Conservation (phyloP, 2,888 invertebrate genomes). For the Arctia plantaginis region DNA sequence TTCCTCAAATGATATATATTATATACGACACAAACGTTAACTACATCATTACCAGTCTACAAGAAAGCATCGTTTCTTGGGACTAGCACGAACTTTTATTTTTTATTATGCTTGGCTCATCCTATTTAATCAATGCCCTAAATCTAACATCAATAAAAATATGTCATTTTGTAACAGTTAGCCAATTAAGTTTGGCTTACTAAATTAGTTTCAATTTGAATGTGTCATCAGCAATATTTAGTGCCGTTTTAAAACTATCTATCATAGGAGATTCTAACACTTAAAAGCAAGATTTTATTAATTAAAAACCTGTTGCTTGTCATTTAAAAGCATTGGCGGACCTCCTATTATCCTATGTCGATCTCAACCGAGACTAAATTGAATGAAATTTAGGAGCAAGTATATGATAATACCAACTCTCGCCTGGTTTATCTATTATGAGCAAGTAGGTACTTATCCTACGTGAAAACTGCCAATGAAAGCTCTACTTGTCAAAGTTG, state of each 20-base stretch:
- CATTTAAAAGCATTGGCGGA: neutral
- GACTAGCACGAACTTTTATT: neutral
- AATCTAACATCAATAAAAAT: slow-evolving; percentile 7
- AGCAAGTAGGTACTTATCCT: slow-evolving; percentile 20
- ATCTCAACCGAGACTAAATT: neutral
- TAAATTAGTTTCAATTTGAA: neutral
- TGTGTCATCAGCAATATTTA: neutral
- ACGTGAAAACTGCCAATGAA: slow-evolving; percentile 63
- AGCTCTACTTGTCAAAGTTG: slow-evolving; percentile 69
- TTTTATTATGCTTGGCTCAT: neutral
- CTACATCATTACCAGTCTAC: slow-evolving; percentile 7
- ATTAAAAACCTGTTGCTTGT: neutral
- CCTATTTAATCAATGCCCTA: slow-evolving; percentile 10
- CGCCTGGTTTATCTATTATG: slow-evolving; percentile 27
- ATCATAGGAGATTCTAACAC: neutral
- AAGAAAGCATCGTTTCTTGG: slow-evolving; percentile 16
- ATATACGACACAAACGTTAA: slow-evolving; percentile 1
- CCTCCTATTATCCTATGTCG: neutral
- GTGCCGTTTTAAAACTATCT: neutral
- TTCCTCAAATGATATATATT: too few relatives aligned
- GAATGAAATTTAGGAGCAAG: neutral
- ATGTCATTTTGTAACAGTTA: neutral
- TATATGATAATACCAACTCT: slow-evolving; percentile 4
- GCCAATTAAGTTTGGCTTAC: neutral
- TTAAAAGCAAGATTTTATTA: neutral